These are phyloP conservation scores for Pachypeltis micranthus DNA, from an alignment of 1,140 invertebrate species.

Conservation along the genomic window DNA sequence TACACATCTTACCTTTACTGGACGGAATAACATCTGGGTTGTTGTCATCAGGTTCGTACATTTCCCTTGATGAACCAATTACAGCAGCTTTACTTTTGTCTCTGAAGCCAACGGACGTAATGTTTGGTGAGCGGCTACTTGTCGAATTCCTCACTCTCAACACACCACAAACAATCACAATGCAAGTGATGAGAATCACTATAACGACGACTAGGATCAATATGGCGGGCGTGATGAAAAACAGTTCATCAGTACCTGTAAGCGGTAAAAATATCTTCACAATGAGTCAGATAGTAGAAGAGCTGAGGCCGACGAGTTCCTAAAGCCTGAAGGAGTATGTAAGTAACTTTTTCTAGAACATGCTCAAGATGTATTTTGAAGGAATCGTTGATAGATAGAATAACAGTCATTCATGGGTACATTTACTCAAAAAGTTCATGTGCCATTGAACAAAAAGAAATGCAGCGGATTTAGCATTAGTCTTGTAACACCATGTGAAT, in stretches of 20 bases:
- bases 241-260: slow-evolving; percentile 44
- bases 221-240: slow-evolving; percentile 60
- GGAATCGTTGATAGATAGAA: too few species aligned
- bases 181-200: slow-evolving; percentile 56
- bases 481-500: too few species aligned
- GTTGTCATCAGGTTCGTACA: slow-evolving; percentile 60
- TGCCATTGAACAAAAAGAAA: too few species aligned
- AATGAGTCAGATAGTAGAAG: too few species aligned
- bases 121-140: slow-evolving; percentile 34
- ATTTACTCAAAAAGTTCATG: too few species aligned
- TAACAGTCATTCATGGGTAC: too few species aligned
- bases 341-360: too few species aligned
- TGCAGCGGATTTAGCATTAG: too few species aligned
- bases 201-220: slow-evolving; percentile 60
- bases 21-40: slow-evolving; percentile 76
- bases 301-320: too few species aligned
- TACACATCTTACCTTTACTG: slow-evolving; percentile 72
- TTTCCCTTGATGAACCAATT: slow-evolving; percentile 48
- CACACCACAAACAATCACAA: slow-evolving; percentile 54
- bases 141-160: slow-evolving; percentile 42
- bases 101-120: slow-evolving; percentile 50
- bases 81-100: slow-evolving; percentile 51
- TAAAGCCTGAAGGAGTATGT: too few species aligned
- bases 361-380: too few species aligned
- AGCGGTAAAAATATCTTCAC: slow-evolving; percentile 8